These are phyloP conservation scores for Oreamnos americanus DNA, from an alignment of 2,113 vertebrate species.

Conservation along the genomic window DNA sequence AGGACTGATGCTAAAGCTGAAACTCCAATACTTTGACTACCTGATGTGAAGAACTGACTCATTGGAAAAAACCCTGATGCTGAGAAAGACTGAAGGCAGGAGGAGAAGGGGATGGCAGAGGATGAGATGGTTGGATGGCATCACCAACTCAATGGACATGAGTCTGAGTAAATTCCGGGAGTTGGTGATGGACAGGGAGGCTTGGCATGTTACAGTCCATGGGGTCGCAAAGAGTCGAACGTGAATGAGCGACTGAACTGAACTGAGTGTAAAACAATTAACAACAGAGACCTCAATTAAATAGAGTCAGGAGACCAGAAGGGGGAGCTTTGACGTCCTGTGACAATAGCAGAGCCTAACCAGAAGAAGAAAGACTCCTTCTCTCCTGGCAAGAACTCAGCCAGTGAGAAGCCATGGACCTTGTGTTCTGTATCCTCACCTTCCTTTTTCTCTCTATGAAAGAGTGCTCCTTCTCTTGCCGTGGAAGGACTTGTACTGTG, in stretches of 20 bases:
- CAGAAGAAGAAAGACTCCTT: not conserved
- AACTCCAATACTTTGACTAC: not conserved
- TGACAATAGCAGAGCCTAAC: not conserved
- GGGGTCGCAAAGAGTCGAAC: accelerated
- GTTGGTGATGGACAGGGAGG: not conserved
- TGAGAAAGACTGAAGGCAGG: not conserved
- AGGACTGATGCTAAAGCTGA: not conserved
- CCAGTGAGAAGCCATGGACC: not conserved
- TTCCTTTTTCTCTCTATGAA: not conserved
- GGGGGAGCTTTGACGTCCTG: not conserved
- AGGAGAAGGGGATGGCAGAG: not conserved
- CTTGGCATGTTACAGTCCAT: not conserved
- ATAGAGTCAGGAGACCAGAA: not conserved
- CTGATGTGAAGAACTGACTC: not conserved
- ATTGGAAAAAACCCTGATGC: not conserved
- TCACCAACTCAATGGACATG: not conserved
- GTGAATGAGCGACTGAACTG: not conserved
- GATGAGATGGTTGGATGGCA: not conserved
- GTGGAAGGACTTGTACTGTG: not conserved
- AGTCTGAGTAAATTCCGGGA: not conserved
- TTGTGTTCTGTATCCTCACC: not conserved
- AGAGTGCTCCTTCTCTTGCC: not conserved
- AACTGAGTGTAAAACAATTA: not conserved
- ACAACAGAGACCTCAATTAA: not conserved
- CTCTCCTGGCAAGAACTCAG: not conserved